Conservation (phyloP, 2,113 vertebrate species). For the Rhea pennata region DNA sequence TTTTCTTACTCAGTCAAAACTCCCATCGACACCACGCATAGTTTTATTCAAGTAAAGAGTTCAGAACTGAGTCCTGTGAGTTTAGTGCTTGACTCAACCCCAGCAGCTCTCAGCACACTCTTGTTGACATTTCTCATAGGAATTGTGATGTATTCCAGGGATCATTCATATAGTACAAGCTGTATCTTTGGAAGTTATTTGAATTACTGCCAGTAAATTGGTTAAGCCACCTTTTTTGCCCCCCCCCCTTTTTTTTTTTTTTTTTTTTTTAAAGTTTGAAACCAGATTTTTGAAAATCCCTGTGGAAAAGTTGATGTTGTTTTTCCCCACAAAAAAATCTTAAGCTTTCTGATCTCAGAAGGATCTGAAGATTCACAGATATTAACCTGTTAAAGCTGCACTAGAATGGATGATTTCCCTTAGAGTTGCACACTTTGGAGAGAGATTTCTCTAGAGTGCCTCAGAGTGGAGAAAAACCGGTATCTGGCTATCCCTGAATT, state of each 20-base stretch:
- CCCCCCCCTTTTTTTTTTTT: too few species aligned
- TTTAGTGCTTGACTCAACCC: constrained; percentile 22
- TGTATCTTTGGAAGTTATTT: constrained; percentile 10
- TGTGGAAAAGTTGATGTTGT: background rate
- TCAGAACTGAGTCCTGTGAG: background rate
- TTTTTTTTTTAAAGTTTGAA: background rate
- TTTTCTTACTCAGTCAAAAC: background rate
- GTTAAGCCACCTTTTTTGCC: background rate
- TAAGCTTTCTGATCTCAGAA: background rate
- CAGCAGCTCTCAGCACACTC: background rate
- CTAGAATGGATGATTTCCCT: background rate
- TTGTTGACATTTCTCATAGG: constrained; percentile 30
- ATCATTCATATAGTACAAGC: background rate
- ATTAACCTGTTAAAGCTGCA: background rate
- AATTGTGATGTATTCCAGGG: constrained; percentile 20
- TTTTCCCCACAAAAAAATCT: background rate
- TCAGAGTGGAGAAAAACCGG: background rate
- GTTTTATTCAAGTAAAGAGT: background rate
- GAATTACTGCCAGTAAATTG: background rate
- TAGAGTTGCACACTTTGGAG: background rate
- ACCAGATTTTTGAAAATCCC: background rate
- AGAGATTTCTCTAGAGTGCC: background rate
- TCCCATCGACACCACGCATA: background rate
- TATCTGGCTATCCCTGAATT: background rate
- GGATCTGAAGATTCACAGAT: background rate